These are phyloP conservation scores for Carcharodon carcharias DNA, from an alignment of 2,797 vertebrate species.

Conservation along the genomic window DNA sequence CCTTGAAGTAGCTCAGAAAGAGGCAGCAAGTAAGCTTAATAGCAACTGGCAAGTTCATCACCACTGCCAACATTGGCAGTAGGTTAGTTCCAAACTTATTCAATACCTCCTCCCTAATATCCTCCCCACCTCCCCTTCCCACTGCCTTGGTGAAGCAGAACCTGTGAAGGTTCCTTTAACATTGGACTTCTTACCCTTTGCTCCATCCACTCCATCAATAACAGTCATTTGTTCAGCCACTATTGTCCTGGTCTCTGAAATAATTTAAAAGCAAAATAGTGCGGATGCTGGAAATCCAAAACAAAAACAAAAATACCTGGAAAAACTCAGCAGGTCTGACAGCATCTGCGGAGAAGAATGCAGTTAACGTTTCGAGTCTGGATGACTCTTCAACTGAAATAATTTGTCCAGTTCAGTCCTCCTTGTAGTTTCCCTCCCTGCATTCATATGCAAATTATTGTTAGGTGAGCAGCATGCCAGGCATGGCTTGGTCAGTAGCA, in stretches of 20 bases:
- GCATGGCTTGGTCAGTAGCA: neutral
- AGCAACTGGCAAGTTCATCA: neutral
- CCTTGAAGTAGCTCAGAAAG: neutral
- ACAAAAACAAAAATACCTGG: too few species aligned
- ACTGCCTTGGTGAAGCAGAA: neutral
- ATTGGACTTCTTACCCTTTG: neutral
- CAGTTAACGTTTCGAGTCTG: too few species aligned
- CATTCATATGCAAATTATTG: neutral
- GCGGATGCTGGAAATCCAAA: too few species aligned
- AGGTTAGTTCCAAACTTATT: neutral
- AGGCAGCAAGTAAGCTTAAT: neutral
- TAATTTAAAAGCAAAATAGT: neutral
- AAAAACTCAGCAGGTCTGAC: too few species aligned
- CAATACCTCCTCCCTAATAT: too few species aligned
- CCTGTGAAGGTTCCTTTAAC: neutral
- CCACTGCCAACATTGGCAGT: neutral
- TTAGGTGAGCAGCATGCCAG: neutral
- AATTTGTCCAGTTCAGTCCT: neutral
- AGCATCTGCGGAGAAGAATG: too few species aligned
- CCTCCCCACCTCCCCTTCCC: neutral
- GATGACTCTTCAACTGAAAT: too few species aligned
- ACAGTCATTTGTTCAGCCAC: neutral
- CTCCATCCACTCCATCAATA: neutral
- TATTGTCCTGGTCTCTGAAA: neutral
- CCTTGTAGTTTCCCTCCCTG: neutral